Evolutionary conservation across 2,797 vertebrate species (phyloP), one percentile per base, ranked within the genome.

Genomic region (Caiman crocodilus): DNA sequence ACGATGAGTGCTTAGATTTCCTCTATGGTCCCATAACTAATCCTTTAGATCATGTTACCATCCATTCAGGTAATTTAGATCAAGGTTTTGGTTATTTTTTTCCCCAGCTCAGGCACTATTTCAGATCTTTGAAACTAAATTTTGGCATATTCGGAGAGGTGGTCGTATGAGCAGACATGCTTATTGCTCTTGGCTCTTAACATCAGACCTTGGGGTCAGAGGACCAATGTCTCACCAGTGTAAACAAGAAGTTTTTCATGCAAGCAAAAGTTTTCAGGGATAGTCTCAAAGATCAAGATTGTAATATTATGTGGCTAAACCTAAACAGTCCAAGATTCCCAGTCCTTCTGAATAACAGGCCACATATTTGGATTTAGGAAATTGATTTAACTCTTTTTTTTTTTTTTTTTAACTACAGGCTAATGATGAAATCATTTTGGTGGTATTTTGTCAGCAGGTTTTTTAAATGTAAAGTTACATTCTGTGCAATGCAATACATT

Each of bases 91-190:
- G 9, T 42, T 42, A 10, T 10, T 10, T 42, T 42, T 42, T 10
- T 10, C 42, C 42, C 42, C 42, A 42, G 42, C 42, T 42, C 42
- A 42, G 42, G 42, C 42, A 42, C 42, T 10, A 42, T 42, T 42
- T 42, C 42, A 42, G 11, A 42, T 42, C 42, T 42, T 42, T 42
- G 42, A 42, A 42, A 42, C 42, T 42, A 10, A 42, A 42, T 56
- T 91, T 76, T n/a, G 21, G 56, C 81, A 76, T 18, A n/a, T 58
- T 35, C 81, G 26, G 64, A 56, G 81, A 93, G 89, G 57, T 21
- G 86, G 28, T 63, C 20, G 83, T 61, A 1, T 96, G 35, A 88
- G 89, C 93, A 87, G 20, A 83, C 76, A 71, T 30, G 71, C 5
- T 42, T 18, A 71, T 20, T 20, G 14, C 8, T 35, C 20, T 35